Evolutionary conservation across 2,888 invertebrate species (phyloP), one percentile per base, ranked within the genome.

Genomic region (Cabera pusaria): DNA sequence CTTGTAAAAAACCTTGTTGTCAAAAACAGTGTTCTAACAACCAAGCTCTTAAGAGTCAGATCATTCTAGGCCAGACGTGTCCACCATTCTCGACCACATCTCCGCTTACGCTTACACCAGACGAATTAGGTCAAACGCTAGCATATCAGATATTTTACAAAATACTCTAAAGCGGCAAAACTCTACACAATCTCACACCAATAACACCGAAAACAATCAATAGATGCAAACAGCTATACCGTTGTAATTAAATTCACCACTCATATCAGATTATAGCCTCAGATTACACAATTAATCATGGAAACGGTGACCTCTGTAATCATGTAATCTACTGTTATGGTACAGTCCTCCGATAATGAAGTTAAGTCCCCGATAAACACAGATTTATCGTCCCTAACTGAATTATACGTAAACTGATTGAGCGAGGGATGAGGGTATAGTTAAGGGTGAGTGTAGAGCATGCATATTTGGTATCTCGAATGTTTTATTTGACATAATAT

Each of bases 301-400:
- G 46, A 60, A 59, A 60, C 67, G 53, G 55, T 80, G 77, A 80
- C 75, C 78, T 78, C 65, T 49, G 52, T 82, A 82, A 83, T 83
- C 67, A 55, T 58, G 71, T 76, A 71, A 75, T 65, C 52, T 50
- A 52, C 50, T 63, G 65, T 82, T 80, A 79, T 75, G 64, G 50
- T 61, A 61, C 66, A 58, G 59, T 59, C 68, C 72, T 69, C 59
- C 54, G 52, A 57, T 81, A 83, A 86, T 80, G 64, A 62, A 77
- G 77, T 86, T 75, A 75, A 71, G 62, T 63, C 68, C 52, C 65
- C 62, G 62, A 69, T 73, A 78, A 83, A 81, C 80, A 69, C 69
- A 79, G 87, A 88, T 88, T 88, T 88, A 87, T 86, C 67, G 70
- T 77, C 83, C 82, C 76, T 83, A 81, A 84, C 64, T 62, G 72